Evolutionary conservation across 2,888 invertebrate genomes (phyloP), one percentile per base, ranked within the genome.

Genomic region (Blastobasis lacticolella): DNA sequence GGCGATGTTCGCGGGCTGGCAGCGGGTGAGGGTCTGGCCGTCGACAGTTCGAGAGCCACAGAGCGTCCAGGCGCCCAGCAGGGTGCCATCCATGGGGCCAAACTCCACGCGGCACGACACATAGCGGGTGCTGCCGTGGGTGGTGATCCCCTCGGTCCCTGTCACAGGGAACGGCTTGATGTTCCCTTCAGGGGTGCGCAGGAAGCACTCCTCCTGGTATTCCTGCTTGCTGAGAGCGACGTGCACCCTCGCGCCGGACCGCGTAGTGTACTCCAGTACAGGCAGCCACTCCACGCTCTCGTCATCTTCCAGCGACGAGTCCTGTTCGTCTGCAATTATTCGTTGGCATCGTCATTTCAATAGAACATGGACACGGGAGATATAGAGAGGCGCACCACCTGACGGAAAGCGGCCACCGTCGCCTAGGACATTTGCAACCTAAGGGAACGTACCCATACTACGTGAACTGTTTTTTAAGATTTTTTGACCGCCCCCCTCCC

Each of bases 41-140:
- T 41, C 49, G 1, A 10, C 10, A 8, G 9, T 36, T 10, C 47
- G 38, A 36, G 7, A 10, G 10, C 47, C 49, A 23, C 54, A 54
- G 6, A 54, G 45, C 4, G 36, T 43, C 55, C 66, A 66, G 58
- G 5, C 41, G n/a, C 67, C 67, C 8, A 65, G 41, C 37, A 66
- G 38, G n/a, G 36, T 50, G 37, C 38, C 49, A 42, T 46, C 45
- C 54, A 62, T 57, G 1, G 67, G 63, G 4, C 62, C 61, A 46
- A 67, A 48, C 0, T 57, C 59, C n/a, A 67, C 57, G 51, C 67
- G 57, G 49, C 67, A 67, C 0, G 66, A 61, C 0, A 66, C 67
- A 37, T 50, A 66, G 6, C 57, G 45, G 10, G 46, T 50, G 38
- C 54, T 59, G 4, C 47, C 47, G 9, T 60, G 61, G 44, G 56